Evolutionary conservation across 2,888 invertebrate species (phyloP), one percentile per base, ranked within the genome.

Genomic region (Luperina nickerlii): DNA sequence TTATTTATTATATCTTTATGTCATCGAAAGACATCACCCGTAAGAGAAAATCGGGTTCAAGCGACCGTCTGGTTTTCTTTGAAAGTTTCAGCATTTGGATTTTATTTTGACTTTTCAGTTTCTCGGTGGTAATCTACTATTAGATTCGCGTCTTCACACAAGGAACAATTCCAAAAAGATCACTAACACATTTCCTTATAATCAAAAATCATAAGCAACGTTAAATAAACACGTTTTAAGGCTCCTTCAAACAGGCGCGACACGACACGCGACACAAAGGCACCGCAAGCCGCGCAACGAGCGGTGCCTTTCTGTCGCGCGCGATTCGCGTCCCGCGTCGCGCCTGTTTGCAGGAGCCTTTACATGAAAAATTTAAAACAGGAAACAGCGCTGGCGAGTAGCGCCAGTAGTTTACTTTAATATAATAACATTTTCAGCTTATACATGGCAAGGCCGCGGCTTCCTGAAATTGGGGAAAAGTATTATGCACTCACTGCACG

Each of bases 401-500:
- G 4, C 42, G 32, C 15, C 27, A 51, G 24, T 71, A 24, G 65
- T 62, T 68, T 65, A 13, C 57, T 54, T 76, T 24, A 45, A 62
- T 27, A 32, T 48, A 51, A 66, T 65, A 63, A 65, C 42, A 60
- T 77, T 76, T 73, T 42, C 51, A 69, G 71, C 42, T 62, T 15
- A 20, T 51, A 51, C 51, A 54, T 69, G 20, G 20, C 68, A 69
- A 69, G 38, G 51, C 42, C 65, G 7, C 42, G 24, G n/a, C 13
- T 74, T 57, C 45, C 18, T 38, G 65, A 66, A 85, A 69, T 74
- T 62, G 15, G 69, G 74, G 57, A 60, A 74, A 74, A 42, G 60
- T 51, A 38, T 38, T 24, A 27, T 42, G 48, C 66, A 74, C 27
- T 72, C 42, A 60, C 60, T 38, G 76, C 57, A 62, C 73, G 45